Conservation (phyloP, 2,797 vertebrate species). For the Sebastes hubbsi region DNA sequence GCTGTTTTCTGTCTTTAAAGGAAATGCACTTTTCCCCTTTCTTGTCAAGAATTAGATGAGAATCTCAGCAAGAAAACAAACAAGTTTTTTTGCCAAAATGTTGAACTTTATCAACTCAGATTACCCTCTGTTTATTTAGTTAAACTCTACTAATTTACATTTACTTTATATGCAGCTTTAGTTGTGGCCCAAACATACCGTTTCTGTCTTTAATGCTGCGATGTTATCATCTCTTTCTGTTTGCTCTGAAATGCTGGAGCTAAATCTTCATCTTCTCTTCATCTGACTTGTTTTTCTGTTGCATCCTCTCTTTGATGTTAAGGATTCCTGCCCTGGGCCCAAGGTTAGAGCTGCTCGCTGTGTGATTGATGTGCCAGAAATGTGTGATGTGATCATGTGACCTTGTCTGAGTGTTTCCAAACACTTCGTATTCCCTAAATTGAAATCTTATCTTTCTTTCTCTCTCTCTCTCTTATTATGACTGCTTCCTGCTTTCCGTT, state of each 20-base stretch:
- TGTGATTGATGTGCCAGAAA: slow-evolving; percentile 35
- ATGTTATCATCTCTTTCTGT: slow-evolving; percentile 1
- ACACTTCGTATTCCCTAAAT: background rate
- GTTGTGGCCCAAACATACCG: background rate
- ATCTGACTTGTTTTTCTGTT: slow-evolving; percentile 45
- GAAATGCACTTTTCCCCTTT: background rate
- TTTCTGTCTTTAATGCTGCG: background rate
- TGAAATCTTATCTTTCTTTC: background rate
- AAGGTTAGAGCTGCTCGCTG: slow-evolving; percentile 76
- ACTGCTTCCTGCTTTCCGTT: background rate
- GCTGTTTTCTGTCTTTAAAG: background rate
- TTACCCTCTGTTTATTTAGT: background rate
- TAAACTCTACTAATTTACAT: background rate
- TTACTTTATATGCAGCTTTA: background rate
- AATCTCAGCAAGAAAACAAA: background rate
- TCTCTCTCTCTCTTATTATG: background rate
- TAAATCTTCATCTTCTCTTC: slow-evolving; percentile 37
- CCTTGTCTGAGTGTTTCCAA: background rate
- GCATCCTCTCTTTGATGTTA: slow-evolving; percentile 55
- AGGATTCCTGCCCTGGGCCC: slow-evolving; percentile 77
- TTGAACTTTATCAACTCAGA: background rate
- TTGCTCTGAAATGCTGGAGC: slow-evolving; percentile 20
- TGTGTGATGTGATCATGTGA: slow-evolving; percentile 35
- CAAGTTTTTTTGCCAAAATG: background rate
- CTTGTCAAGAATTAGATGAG: background rate